A percentile compares a stretch with the other conserved stretches of the same genome.
Conservation (phyloP, 2,113 vertebrate genomes). For the Oncorhynchus nerka region DNA sequence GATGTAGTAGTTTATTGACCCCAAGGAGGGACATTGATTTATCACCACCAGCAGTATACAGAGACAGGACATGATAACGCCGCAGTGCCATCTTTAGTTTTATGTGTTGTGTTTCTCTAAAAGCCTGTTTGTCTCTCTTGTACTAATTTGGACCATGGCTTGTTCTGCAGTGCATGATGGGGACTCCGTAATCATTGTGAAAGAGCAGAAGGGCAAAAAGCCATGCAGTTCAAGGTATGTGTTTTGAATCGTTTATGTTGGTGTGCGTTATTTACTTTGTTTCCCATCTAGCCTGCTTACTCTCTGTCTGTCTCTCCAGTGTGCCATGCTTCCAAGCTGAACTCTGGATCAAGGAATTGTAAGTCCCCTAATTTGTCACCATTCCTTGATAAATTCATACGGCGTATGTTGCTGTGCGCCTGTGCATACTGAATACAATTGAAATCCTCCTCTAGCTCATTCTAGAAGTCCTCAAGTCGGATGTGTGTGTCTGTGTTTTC, state of each 20-base stretch:
- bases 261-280: not conserved
- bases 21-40: too few relatives aligned
- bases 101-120: not conserved
- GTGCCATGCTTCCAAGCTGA: constrained; percentile 87
- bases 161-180: constrained; percentile 72
- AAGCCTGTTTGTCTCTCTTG: not conserved
- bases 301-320: constrained; percentile 58
- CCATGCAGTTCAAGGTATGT: constrained; percentile 78
- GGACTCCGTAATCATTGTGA: constrained; percentile 90
- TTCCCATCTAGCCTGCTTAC: constrained; percentile 13
- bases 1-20: not conserved
- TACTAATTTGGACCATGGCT: not conserved
- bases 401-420: not conserved
- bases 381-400: not conserved
- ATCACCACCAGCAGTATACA: too few relatives aligned
- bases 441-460: too few relatives aligned
- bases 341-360: constrained; percentile 98
- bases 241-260: not conserved
- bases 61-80: too few relatives aligned
- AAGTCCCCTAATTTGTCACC: constrained; percentile 60
- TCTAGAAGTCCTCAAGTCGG: too few relatives aligned
- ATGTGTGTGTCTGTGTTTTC: constrained; percentile 8
- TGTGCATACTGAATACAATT: not conserved
- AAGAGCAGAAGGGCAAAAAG: constrained; percentile 82
- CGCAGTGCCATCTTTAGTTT: not conserved